phyloP scores from a whole-genome alignment of 1,140 invertebrate species.

The Drosophila mayri region DNA sequence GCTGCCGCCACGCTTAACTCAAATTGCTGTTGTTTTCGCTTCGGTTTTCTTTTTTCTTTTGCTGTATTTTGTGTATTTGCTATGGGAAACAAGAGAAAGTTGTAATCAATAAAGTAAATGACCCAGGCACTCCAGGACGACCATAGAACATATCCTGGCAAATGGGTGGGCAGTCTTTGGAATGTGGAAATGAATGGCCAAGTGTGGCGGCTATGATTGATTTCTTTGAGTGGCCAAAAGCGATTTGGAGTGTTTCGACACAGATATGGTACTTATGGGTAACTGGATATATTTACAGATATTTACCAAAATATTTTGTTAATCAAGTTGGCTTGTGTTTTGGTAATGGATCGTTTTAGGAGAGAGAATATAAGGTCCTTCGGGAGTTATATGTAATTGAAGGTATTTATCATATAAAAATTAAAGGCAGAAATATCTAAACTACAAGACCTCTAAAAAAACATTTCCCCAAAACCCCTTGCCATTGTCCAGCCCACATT shows the following conservation, averaged over 20 bases:
- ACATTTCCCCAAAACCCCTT: not conserved
- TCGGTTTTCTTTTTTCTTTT: slow-evolving; percentile 3
- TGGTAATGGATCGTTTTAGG: not conserved
- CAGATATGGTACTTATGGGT: slow-evolving; percentile 34
- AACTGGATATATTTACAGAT: slow-evolving; percentile 4
- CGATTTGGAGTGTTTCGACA: slow-evolving; percentile 14
- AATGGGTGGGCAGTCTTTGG: slow-evolving; percentile 33
- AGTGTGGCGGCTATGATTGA: slow-evolving; percentile 52
- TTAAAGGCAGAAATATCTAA: not conserved
- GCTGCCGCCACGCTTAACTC: slow-evolving; percentile 25
- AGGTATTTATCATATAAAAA: too few species aligned
- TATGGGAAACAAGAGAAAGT: slow-evolving; percentile 52
- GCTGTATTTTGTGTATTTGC: slow-evolving; percentile 8
- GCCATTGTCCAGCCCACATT: slow-evolving; percentile 28
- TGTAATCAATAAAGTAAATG: slow-evolving; percentile 81
- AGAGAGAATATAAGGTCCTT: not conserved
- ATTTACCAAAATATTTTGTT: slow-evolving; percentile 31
- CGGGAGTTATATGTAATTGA: too few species aligned
- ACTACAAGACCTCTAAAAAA: not conserved
- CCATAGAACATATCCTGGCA: slow-evolving; percentile 40
- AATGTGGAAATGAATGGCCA: slow-evolving; percentile 23
- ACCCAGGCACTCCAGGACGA: slow-evolving; percentile 57
- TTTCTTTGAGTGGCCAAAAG: slow-evolving; percentile 43
- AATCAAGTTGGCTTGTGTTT: slow-evolving; percentile 20
- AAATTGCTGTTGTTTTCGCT: slow-evolving; percentile 38